Evolutionary conservation across 2,888 invertebrate species (phyloP).

Genomic region (Anthoptus insignis): DNA sequence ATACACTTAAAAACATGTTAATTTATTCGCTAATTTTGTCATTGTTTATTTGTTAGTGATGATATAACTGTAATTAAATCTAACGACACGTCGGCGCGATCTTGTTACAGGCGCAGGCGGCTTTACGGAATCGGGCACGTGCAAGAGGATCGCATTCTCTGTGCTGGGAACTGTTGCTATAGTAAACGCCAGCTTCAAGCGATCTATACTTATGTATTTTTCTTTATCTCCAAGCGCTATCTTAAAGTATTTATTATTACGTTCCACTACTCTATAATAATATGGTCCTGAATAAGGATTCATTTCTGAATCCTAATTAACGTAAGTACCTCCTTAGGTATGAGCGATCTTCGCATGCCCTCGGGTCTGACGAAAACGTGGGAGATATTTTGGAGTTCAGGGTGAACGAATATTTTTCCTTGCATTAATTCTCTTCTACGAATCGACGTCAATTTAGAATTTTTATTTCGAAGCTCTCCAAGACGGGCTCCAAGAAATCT

Average conservation of each 20-base stretch:
- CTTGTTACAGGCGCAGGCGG: neutral
- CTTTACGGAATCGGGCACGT: neutral
- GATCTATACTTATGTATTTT: conserved; percentile 20
- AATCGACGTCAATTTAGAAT: conserved; percentile 20
- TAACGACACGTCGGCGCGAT: neutral
- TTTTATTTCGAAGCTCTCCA: conserved; percentile 14
- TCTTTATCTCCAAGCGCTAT: conserved; percentile 8
- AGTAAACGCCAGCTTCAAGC: conserved; percentile 8
- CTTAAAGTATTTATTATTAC: conserved; percentile 19
- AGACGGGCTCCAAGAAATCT: conserved; percentile 17
- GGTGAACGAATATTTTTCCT: conserved; percentile 22
- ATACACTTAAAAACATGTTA: too few species aligned
- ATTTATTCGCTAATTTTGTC: too few species aligned
- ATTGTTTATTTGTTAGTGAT: too few species aligned
- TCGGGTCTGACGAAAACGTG: conserved; percentile 22
- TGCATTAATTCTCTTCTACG: conserved; percentile 15
- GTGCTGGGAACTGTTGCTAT: neutral
- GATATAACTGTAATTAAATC: neutral
- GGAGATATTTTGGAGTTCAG: conserved; percentile 19
- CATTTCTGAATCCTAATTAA: too few species aligned
- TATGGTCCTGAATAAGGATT: conserved; percentile 19
- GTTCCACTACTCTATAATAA: conserved; percentile 13
- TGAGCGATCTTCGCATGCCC: conserved; percentile 16
- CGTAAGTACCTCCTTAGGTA: too few species aligned
- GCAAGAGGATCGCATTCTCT: neutral